Conservation (phyloP, 2,888 invertebrate genomes). For the Spodoptera picta region DNA sequence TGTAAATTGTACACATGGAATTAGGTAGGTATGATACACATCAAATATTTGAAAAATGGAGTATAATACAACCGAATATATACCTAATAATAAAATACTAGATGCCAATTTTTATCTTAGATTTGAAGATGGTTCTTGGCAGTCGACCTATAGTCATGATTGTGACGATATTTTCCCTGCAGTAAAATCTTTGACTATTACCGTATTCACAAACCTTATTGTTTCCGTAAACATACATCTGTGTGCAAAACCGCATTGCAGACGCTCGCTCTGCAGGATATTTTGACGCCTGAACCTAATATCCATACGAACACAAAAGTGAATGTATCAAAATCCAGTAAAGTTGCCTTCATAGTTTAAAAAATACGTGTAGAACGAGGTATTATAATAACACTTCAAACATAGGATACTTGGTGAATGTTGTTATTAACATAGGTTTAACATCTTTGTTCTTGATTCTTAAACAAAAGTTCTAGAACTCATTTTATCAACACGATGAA, state of each 20-base stretch:
- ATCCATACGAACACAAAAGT: conserved; percentile 17
- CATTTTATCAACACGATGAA: conserved; percentile 11
- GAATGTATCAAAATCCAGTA: conserved; percentile 15
- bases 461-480: conserved; percentile 42
- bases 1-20: no score
- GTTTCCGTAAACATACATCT: conserved; percentile 35
- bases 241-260: conserved; percentile 51
- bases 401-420: conserved; percentile 11
- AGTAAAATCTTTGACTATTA: neutral
- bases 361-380: neutral
- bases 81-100: no score
- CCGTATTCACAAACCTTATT: conserved; percentile 20
- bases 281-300: conserved; percentile 24
- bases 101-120: no score
- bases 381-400: neutral
- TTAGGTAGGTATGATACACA: no score
- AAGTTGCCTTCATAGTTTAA: conserved; percentile 10
- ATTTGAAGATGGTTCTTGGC: no score
- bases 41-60: no score
- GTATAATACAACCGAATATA: no score
- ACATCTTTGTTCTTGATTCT: conserved; percentile 17
- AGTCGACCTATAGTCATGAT: no score
- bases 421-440: conserved; percentile 6
- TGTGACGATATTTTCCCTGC: no score
- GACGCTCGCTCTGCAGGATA: conserved; percentile 52